Evolutionary conservation across 2,888 invertebrate species (phyloP), one percentile per base, ranked within the genome.

Genomic region (Dolomedes plantarius): DNA sequence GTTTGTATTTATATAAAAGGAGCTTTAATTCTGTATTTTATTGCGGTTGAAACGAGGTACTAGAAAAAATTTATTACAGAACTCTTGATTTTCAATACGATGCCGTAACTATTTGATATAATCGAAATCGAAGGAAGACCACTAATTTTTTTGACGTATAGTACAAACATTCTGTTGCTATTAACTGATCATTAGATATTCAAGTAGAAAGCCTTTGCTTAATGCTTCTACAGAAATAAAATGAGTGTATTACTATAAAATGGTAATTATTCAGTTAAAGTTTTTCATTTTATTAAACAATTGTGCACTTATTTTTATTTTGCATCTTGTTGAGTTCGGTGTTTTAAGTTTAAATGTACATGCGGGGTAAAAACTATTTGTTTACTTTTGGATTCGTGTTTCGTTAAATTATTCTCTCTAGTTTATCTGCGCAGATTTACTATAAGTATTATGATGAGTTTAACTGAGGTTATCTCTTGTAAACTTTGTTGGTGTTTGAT

Each of bases 181-280:
- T 56, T 56, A 56, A 23, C 56, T 56, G 56, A 56, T 6, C 23
- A 19, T 23, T 56, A 56, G 23, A 56, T 56, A 16, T 1, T 56
- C 5, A 56, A 23, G 56, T 56, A 23, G 6, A 23, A 16, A 5
- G 32, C 7, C 67, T 32, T 16, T 67, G 67, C 23, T 32, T 31
- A 19, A 67, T 67, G 36, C 32, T 23, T 19, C 32, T 67, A 56
- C 36, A n/a, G 32, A 67, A 32, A 72, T 83, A 83, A 83, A 76
- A 83, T 83, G 82, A 76, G 82, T 76, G 82, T 65, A 72, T 64
- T 83, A 76, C 76, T 71, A 72, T 83, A 83, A 83, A 72, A 83
- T 83, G 82, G 82, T 83, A 76, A 50, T 28, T 71, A 39, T 29
- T 36, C n/a, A n/a, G n/a, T n/a, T n/a, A n/a, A n/a, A 36, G 36